Evolutionary conservation across 2,113 vertebrate species (phyloP).

Genomic region (Calidris pugnax): DNA sequence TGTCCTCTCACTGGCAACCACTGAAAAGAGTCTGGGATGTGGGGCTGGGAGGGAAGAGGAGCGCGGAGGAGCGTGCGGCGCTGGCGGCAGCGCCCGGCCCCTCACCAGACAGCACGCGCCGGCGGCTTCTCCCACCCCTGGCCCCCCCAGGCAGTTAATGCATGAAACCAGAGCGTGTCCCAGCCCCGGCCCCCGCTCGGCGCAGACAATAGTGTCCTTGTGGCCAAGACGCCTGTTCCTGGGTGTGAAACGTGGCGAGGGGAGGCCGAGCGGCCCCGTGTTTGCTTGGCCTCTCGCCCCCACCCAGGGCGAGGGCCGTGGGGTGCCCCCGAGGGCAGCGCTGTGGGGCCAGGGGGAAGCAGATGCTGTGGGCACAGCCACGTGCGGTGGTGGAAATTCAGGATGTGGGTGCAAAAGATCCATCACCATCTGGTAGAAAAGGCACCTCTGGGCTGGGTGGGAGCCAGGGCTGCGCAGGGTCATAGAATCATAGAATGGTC

Average conservation of each 20-base stretch:
- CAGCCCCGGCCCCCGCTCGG: neutral
- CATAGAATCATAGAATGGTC: too few species aligned
- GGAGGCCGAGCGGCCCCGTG: rapidly evolving
- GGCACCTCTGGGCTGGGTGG: neutral
- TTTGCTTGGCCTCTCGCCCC: slow-evolving; percentile 36
- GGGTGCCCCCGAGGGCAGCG: neutral
- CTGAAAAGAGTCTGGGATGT: too few species aligned
- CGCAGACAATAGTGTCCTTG: neutral
- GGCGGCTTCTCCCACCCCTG: neutral
- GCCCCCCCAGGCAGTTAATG: neutral
- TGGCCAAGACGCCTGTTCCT: neutral
- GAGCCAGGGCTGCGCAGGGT: neutral
- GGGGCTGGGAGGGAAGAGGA: neutral
- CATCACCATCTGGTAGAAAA: neutral
- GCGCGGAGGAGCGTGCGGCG: rapidly evolving
- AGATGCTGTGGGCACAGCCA: neutral
- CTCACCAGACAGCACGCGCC: neutral
- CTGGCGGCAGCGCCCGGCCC: neutral
- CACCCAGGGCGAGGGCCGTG: neutral
- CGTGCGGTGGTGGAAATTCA: rapidly evolving
- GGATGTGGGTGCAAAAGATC: neutral
- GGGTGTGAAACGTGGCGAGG: rapidly evolving
- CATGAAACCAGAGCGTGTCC: neutral
- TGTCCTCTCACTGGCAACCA: too few species aligned
- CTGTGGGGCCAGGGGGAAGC: neutral